Base-by-base conservation (phyloP, 2,888 invertebrate species). In the Nysson spinosus region DNA sequence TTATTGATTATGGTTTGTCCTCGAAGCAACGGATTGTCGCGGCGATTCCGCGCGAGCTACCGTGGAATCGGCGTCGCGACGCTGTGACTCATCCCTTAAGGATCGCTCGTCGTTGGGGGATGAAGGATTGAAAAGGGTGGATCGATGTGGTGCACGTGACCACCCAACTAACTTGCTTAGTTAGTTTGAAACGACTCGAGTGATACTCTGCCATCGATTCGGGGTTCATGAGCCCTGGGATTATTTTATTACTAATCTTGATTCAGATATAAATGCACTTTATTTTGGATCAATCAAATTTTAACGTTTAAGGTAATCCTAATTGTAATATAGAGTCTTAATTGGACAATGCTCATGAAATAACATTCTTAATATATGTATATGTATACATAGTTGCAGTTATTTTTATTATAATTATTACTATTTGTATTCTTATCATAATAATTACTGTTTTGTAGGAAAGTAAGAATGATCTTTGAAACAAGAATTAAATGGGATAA, bases 61-160 rank as follows among this genome's bases (percentile, higher is more conserved):
- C 40, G 24, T 9, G 34, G 64, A 65, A 32, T 46, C 51, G 57
- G 43, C 51, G 58, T 55, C 69, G 50, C 49, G 42, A 63, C 35
- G 49, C 55, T 22, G 42, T 65, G 69, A 69, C 49, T 68, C 66
- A 60, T 69, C 65, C 43, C 44, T 20, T 11, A 50, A 40, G 55
- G 17, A 17, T 55, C 34, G 49, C 14, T 20, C 30, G 1, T 44
- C n/a, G 35, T n/a, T 3, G 26, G 24, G 37, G 58, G 63, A 42
- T 56, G 54, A 44, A 54, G 56, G 46, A 17, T 30, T 39, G 44
- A 26, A 56, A 37, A n/a, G 19, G 52, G 26, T 35, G 44, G 58
- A 46, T 44, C 47, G 47, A 56, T 61, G 37, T n/a, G 39, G 43
- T 30, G 50, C 62, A 52, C 56, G 40, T 54, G 69, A 57, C 57